Evolutionary conservation across 2,888 invertebrate genomes (phyloP).

Genomic region (Schizaphis graminum): DNA sequence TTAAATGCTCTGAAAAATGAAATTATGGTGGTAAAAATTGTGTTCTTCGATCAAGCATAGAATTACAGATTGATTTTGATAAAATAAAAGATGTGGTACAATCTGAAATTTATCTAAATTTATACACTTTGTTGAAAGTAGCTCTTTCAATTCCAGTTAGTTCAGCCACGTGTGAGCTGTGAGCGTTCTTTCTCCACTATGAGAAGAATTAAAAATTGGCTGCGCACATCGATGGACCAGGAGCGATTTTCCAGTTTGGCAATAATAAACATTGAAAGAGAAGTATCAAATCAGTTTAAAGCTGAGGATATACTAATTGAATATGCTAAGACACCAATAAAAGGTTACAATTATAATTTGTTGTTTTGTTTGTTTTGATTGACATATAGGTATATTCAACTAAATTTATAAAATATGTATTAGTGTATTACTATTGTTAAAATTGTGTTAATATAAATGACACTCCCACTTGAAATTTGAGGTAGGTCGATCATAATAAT

Average conservation of each 20-base stretch:
- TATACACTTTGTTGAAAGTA: not conserved
- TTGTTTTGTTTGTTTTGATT: not conserved
- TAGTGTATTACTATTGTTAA: not conserved
- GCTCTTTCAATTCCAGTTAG: not conserved
- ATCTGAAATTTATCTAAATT: constrained; percentile 22
- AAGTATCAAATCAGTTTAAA: not conserved
- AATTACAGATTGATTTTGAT: constrained; percentile 3
- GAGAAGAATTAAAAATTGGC: constrained; percentile 21
- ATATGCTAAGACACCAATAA: not conserved
- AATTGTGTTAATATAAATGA: not conserved
- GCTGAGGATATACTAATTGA: not conserved
- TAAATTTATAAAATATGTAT: not conserved
- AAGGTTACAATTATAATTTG: constrained; percentile 10
- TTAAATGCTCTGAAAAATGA: not conserved
- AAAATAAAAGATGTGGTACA: not conserved
- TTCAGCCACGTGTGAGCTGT: not conserved
- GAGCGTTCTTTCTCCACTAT: not conserved
- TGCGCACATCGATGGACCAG: not conserved
- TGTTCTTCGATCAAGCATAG: not conserved
- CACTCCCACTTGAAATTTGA: not conserved
- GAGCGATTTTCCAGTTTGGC: constrained; percentile 1
- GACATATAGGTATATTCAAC: not conserved
- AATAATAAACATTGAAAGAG: not conserved
- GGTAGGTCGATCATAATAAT: not conserved
- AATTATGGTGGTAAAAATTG: not conserved